Percentiles rank a stretch among this genome's conserved stretches.
phyloP scores from a whole-genome alignment of 2,797 vertebrate species.

The Anas capensis region DNA sequence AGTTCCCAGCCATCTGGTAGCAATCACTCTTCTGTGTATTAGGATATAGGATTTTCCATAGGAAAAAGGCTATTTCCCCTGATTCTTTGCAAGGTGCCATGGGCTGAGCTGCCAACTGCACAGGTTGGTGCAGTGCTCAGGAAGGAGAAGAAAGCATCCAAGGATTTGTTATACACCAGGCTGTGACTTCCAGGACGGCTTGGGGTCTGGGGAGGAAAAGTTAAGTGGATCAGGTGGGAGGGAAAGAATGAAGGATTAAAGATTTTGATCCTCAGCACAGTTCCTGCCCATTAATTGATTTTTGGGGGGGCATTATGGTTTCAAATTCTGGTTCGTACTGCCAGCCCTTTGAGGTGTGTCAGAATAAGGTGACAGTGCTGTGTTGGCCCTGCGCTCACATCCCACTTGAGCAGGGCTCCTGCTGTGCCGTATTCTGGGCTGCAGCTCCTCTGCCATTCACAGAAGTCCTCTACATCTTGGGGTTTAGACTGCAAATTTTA shows the following conservation, averaged over 20 bases:
- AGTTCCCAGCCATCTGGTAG: slow-evolving; percentile 29
- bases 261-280: neutral
- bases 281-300: neutral
- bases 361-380: neutral
- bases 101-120: neutral
- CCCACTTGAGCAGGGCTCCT: neutral
- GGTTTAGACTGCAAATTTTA: neutral
- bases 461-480: neutral
- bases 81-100: slow-evolving; percentile 1
- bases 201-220: neutral
- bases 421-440: neutral
- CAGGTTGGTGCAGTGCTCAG: neutral
- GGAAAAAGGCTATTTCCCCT: slow-evolving; percentile 9
- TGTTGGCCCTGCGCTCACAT: fast-evolving
- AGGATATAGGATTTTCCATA: slow-evolving; percentile 24
- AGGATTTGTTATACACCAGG: neutral
- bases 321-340: neutral
- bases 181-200: neutral
- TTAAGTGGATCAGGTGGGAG: neutral
- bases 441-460: neutral
- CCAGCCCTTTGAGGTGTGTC: neutral
- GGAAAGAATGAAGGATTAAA: neutral
- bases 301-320: neutral
- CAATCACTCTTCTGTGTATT: neutral
- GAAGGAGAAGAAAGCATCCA: neutral